These are phyloP conservation scores for Cosmia trapezina DNA, from an alignment of 2,888 invertebrate species.

Conservation along the genomic window DNA sequence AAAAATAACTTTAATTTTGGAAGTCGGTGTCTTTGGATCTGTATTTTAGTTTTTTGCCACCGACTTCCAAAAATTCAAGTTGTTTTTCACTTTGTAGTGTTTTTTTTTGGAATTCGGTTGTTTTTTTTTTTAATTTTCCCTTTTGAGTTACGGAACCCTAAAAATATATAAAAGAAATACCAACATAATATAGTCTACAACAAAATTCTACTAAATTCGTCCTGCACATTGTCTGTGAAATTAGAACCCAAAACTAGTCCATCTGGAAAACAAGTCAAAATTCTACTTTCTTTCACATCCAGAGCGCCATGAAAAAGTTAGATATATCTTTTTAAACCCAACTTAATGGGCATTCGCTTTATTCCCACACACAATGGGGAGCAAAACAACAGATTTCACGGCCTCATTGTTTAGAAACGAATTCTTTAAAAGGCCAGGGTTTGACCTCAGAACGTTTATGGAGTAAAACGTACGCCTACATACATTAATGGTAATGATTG, in stretches of 20 bases:
- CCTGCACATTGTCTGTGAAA: constrained; percentile 19
- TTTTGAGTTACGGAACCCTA: too few relatives aligned
- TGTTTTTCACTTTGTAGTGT: too few relatives aligned
- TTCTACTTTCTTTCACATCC: constrained; percentile 44
- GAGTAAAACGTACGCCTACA: constrained; percentile 50
- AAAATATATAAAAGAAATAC: background rate
- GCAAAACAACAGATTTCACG: constrained; percentile 60
- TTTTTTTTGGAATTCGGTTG: too few relatives aligned
- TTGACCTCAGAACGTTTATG: constrained; percentile 68
- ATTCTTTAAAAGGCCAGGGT: constrained; percentile 70
- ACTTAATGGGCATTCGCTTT: constrained; percentile 59
- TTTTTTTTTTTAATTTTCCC: too few relatives aligned
- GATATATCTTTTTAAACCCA: constrained; percentile 57
- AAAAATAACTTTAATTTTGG: too few relatives aligned
- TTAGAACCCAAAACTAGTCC: constrained; percentile 27
- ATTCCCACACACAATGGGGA: constrained; percentile 53
- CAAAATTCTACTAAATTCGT: background rate
- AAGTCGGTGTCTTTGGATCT: too few relatives aligned
- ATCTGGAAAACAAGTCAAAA: constrained; percentile 38
- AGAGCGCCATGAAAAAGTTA: constrained; percentile 43
- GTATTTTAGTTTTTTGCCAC: too few relatives aligned
- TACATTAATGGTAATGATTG: constrained; percentile 62
- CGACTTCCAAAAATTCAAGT: too few relatives aligned
- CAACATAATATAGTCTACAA: background rate
- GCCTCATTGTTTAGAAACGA: constrained; percentile 65